Evolutionary conservation across 1,140 invertebrate genomes (phyloP).

Genomic region (Mylabris phalerata): DNA sequence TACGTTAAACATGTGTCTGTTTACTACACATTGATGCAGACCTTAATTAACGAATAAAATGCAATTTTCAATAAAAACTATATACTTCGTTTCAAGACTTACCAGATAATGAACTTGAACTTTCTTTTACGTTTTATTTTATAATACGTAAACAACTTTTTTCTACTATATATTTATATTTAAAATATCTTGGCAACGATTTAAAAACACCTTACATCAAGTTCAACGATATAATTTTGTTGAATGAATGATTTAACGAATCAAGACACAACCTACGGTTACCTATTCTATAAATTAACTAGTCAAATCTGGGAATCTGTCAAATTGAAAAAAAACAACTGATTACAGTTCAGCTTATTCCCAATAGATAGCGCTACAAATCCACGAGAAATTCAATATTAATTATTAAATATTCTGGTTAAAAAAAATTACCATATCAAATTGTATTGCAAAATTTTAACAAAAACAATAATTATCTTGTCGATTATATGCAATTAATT

Average conservation of each 20-base stretch:
- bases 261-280: too few relatives aligned
- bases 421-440: too few relatives aligned
- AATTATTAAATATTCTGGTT: too few relatives aligned
- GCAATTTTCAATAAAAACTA: neutral
- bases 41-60: neutral
- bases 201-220: constrained; percentile 5
- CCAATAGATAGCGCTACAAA: neutral
- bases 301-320: neutral
- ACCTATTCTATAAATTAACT: neutral
- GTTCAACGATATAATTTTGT: constrained; percentile 7
- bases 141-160: neutral
- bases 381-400: too few relatives aligned
- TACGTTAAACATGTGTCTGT: neutral
- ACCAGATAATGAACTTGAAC: too few relatives aligned
- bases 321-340: neutral
- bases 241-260: constrained; percentile 6
- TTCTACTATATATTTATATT: neutral
- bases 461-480: too few relatives aligned
- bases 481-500: too few relatives aligned
- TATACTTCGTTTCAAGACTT: neutral
- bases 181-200: constrained; percentile 5
- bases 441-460: too few relatives aligned
- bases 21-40: constrained; percentile 7
- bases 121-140: too few relatives aligned
- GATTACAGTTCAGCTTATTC: neutral